Percentiles rank a stretch among this genome's conserved stretches.
Evolutionary conservation across 2,113 vertebrate species (phyloP).

Genomic region (Coreoperca whiteheadi): DNA sequence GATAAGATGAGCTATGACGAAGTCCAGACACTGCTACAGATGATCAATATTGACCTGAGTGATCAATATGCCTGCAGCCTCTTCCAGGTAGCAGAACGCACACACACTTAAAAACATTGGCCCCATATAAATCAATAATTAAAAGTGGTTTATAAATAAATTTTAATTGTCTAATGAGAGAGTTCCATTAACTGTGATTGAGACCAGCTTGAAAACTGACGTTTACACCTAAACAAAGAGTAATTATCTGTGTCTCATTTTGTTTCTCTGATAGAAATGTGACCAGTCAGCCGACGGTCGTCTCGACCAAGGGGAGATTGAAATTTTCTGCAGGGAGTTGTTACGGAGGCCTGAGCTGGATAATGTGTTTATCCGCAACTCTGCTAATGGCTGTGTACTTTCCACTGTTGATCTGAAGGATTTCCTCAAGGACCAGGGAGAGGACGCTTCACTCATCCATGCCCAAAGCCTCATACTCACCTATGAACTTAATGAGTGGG

Average conservation of each 20-base stretch:
- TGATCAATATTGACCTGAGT: slow-evolving; percentile 95
- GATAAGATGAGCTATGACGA: slow-evolving; percentile 96
- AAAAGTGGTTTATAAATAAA: neutral
- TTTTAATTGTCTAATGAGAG: neutral
- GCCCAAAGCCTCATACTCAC: slow-evolving; percentile 87
- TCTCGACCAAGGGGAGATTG: slow-evolving; percentile 91
- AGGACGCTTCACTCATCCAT: slow-evolving; percentile 84
- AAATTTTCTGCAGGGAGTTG: slow-evolving; percentile 91
- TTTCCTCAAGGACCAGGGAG: slow-evolving; percentile 91
- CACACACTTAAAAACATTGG: neutral
- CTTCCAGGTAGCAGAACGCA: slow-evolving; percentile 87
- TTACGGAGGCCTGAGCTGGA: slow-evolving; percentile 92
- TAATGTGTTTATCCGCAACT: slow-evolving; percentile 88
- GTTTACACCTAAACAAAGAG: neutral
- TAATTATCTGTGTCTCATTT: neutral
- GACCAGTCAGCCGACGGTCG: slow-evolving; percentile 89
- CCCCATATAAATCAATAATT: neutral
- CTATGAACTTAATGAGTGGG: slow-evolving; percentile 93
- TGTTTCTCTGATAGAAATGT: slow-evolving; percentile 85
- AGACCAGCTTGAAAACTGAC: neutral
- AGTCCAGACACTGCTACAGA: slow-evolving; percentile 91
- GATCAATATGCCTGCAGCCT: slow-evolving; percentile 90
- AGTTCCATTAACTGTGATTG: neutral
- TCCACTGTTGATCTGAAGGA: slow-evolving; percentile 89
- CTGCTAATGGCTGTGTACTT: slow-evolving; percentile 88